Base-by-base conservation (phyloP, 2,113 vertebrate species). In the Chloebia gouldiae region DNA sequence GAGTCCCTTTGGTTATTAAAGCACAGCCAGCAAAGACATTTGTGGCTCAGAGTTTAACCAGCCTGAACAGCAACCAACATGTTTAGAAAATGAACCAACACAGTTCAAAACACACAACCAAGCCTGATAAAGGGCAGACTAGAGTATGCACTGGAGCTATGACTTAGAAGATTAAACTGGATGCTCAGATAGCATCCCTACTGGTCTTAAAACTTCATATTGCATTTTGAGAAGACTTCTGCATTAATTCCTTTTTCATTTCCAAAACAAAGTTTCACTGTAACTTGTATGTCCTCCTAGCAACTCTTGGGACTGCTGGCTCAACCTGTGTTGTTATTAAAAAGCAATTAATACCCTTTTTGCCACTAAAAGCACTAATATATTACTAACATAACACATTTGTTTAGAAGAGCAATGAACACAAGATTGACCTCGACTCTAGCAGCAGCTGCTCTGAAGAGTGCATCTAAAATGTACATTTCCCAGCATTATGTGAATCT, bases 361-460 rank as follows among this genome's bases (percentile, higher is more conserved):
- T 35, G 18, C 25, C 79, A 44, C 15, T 61, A 39, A 84, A 81
- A 19, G 2, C 27, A 50, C 10, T 11, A 45, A 50, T 4, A 39
- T 9, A 13, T 82, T 61, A 49, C 22, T 53, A 57, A 28, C 1
- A 49, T 0, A 1, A 76, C n/a, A 49, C 0, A 0, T 61, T 71
- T 77, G 7, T 31, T 57, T 28, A 47, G 31, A 82, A 68, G 20
- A 84, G 15, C 0, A 6, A 50, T 11, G 68, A 88, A 68, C 15
- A 13, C 1, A 6, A 33, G 40, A 44, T 57, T 65, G 1, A 19
- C 59, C 13, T 64, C 3, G 1, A 60, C 22, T 69, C 30, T 40
- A 24, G 59, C 10, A 53, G 22, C 8, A 72, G 18, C 35, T 88
- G 3, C 53, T 80, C 68, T 65, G 31, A 83, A 20, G 23, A 77